These are phyloP conservation scores for Gnathonemus longibarbis DNA, from an alignment of 2,113 vertebrate species.

Conservation along the genomic window DNA sequence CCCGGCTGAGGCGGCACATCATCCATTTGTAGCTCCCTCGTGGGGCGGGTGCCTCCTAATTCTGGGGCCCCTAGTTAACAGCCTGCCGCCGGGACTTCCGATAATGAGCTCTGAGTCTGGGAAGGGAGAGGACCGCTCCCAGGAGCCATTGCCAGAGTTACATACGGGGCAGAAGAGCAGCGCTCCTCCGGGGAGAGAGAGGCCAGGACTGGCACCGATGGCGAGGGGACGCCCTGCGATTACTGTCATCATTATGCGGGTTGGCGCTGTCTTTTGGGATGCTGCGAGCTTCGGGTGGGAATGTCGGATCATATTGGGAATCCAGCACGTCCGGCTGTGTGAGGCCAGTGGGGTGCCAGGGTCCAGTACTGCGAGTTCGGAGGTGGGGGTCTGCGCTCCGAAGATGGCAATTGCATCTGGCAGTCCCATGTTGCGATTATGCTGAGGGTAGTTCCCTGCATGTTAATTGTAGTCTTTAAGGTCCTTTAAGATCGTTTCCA, in stretches of 20 bases:
- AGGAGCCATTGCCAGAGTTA: slow-evolving; percentile 65
- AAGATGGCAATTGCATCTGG: slow-evolving; percentile 61
- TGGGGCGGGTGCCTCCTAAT: slow-evolving; percentile 68
- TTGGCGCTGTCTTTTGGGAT: neutral
- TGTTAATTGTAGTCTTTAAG: slow-evolving; percentile 51
- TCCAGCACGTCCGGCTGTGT: neutral
- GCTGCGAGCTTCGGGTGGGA: neutral
- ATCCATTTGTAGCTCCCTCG: slow-evolving; percentile 62
- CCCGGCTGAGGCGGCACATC: slow-evolving; percentile 53
- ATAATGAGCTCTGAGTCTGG: slow-evolving; percentile 79
- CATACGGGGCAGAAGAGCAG: slow-evolving; percentile 44
- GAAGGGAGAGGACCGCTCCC: slow-evolving; percentile 73
- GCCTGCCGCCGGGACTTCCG: slow-evolving; percentile 62
- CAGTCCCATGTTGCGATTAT: slow-evolving; percentile 68
- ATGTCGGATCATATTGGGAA: neutral
- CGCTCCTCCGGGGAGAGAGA: slow-evolving; percentile 51
- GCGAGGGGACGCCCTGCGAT: slow-evolving; percentile 2
- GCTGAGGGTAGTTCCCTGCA: slow-evolving; percentile 57
- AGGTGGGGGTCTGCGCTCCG: slow-evolving; percentile 16
- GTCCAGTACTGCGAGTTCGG: neutral
- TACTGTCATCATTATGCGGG: neutral
- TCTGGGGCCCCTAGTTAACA: slow-evolving; percentile 77
- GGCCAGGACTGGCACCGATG: slow-evolving; percentile 44
- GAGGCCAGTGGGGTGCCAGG: neutral
- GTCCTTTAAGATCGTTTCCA: slow-evolving; percentile 48